Evolutionary conservation across 2,888 invertebrate genomes (phyloP).

Genomic region (Agrotis clavis): DNA sequence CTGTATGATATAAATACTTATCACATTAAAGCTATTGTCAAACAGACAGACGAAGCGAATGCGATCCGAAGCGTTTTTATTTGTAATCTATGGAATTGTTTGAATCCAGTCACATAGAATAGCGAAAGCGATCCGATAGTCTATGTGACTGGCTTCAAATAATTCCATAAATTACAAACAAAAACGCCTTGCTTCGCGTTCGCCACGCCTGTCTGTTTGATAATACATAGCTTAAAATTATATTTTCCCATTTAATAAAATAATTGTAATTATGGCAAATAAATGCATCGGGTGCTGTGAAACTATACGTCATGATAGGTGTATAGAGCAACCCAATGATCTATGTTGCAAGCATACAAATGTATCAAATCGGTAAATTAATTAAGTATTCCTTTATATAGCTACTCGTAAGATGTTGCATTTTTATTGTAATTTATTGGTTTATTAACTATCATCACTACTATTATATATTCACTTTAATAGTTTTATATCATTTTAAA

Average conservation of each 20-base stretch:
- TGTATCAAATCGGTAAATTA: slow-evolving; percentile 17
- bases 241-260: background rate
- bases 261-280: slow-evolving; percentile 22
- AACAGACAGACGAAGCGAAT: no score
- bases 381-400: slow-evolving; percentile 1
- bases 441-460: background rate
- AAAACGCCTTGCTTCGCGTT: no score
- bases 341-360: slow-evolving; percentile 33
- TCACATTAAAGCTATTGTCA: background rate
- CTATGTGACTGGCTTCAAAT: no score
- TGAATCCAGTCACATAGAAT: no score
- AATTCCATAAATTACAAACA: no score
- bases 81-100: no score
- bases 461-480: background rate
- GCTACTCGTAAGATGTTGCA: background rate
- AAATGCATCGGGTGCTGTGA: slow-evolving; percentile 40
- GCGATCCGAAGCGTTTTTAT: no score
- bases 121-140: no score
- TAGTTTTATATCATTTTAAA: background rate
- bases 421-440: background rate
- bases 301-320: slow-evolving; percentile 13
- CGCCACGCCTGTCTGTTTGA: no score
- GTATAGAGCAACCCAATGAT: slow-evolving; percentile 26
- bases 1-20: background rate
- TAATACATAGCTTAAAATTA: no score